Percentiles rank a stretch among this genome's conserved stretches.
Conservation (phyloP, 1,140 invertebrate species). For the Linepithema humile region DNA sequence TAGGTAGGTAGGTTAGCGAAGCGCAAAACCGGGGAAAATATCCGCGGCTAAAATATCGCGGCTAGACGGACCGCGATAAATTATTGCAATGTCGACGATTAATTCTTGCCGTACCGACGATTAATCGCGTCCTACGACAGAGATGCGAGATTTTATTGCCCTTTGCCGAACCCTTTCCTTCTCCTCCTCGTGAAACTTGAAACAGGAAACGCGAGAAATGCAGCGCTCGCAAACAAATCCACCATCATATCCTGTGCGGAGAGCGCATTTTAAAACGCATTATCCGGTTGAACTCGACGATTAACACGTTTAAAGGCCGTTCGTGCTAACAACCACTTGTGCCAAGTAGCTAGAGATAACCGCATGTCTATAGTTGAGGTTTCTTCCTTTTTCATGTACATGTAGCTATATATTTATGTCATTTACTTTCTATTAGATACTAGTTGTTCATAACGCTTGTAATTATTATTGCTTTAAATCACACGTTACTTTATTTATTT, state of each 20-base stretch:
- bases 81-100: slow-evolving; percentile 59
- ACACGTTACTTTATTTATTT: no score
- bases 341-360: neutral
- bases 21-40: slow-evolving; percentile 54
- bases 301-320: neutral
- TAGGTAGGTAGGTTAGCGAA: slow-evolving; percentile 54
- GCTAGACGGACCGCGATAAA: slow-evolving; percentile 57
- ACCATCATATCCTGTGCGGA: neutral
- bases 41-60: slow-evolving; percentile 61
- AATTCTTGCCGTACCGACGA: slow-evolving; percentile 59
- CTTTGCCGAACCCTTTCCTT: slow-evolving; percentile 47
- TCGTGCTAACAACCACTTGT: neutral
- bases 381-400: neutral
- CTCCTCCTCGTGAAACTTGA: slow-evolving; percentile 5
- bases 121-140: slow-evolving; percentile 63
- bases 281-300: neutral
- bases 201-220: neutral
- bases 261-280: neutral
- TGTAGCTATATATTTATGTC: neutral
- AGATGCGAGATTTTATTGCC: slow-evolving; percentile 61
- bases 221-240: slow-evolving; percentile 10
- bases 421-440: no score
- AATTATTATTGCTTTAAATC: no score
- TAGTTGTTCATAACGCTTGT: no score
- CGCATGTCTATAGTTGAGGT: neutral